These are phyloP conservation scores for Paedocypris sp. DNA, from an alignment of 2,113 vertebrate genomes.

Conservation along the genomic window DNA sequence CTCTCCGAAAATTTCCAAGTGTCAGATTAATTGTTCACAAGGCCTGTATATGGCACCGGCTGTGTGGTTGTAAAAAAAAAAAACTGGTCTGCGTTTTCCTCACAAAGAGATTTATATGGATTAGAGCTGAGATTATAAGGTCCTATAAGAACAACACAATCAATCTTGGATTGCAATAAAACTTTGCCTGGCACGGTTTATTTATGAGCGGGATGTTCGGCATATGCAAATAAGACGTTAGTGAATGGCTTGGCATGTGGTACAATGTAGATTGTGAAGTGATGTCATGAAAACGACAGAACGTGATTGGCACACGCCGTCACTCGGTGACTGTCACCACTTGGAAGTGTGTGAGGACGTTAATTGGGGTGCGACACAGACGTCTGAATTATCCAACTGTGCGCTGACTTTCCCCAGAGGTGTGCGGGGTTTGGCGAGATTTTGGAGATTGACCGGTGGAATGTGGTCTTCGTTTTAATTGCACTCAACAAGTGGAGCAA, in stretches of 20 bases:
- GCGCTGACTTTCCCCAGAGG: conserved; percentile 18
- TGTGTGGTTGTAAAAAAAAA: not conserved
- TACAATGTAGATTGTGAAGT: conserved; percentile 1
- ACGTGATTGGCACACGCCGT: conserved; percentile 4
- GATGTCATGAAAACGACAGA: conserved; percentile 10
- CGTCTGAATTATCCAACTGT: conserved; percentile 24
- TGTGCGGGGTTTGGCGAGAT: conserved; percentile 13
- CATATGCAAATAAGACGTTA: not conserved
- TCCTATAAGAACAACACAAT: conserved; percentile 4
- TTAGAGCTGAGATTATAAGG: not conserved
- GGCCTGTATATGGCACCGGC: not conserved
- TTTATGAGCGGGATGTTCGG: conserved; percentile 3
- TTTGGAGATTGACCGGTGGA: conserved; percentile 21
- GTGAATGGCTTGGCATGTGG: conserved; percentile 1
- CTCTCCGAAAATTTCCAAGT: not conserved
- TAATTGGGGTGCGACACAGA: conserved; percentile 14
- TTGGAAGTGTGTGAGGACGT: conserved; percentile 11
- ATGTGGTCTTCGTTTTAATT: conserved; percentile 34
- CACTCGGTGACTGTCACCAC: conserved; percentile 3
- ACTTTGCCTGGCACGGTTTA: not conserved
- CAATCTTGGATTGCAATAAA: conserved; percentile 12
- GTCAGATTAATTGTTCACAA: not conserved
- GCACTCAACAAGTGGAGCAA: conserved; percentile 39
- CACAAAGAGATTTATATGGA: not conserved
- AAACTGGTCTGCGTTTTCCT: not conserved